Percentiles rank a stretch among this genome's conserved stretches.
These are phyloP conservation scores for Onychostruthus taczanowskii DNA, from an alignment of 2,113 vertebrate genomes.

Conservation along the genomic window DNA sequence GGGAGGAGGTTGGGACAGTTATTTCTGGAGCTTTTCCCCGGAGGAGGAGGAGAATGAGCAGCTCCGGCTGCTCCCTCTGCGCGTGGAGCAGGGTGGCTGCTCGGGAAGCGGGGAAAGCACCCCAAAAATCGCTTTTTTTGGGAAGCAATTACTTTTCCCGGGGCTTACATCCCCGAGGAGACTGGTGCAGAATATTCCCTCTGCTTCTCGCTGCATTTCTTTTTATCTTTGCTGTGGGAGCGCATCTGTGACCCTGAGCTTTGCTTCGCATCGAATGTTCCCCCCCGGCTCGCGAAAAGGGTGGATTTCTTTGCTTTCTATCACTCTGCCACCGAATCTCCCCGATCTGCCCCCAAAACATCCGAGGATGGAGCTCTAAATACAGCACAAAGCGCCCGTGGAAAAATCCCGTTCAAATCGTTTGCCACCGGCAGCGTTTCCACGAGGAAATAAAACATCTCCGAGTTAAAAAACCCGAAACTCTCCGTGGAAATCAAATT, in stretches of 20 bases:
- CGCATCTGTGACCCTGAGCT: not conserved
- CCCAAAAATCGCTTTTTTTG: not conserved
- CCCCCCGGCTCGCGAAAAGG: fast-evolving
- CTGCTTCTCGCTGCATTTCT: not conserved
- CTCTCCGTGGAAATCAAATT: not conserved
- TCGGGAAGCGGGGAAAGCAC: not conserved
- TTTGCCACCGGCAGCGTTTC: not conserved
- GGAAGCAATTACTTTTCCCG: not conserved
- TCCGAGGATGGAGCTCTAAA: not conserved
- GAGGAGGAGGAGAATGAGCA: not conserved
- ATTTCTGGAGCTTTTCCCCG: not conserved
- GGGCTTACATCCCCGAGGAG: not conserved
- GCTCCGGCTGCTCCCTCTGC: not conserved
- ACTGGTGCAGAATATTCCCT: not conserved
- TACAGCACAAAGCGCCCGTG: not conserved
- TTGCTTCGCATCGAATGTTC: not conserved
- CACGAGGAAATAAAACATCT: not conserved
- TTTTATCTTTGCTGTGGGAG: not conserved
- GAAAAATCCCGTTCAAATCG: not conserved
- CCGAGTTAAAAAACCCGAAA: fast-evolving
- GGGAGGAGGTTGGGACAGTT: not conserved
- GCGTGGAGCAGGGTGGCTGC: not conserved
- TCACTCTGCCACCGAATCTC: not conserved
- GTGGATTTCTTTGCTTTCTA: not conserved
- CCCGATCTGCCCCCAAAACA: not conserved